Percentiles rank a stretch among this genome's conserved stretches.
phyloP scores from a whole-genome alignment of 2,888 invertebrate species.

The Tinea pellionella region DNA sequence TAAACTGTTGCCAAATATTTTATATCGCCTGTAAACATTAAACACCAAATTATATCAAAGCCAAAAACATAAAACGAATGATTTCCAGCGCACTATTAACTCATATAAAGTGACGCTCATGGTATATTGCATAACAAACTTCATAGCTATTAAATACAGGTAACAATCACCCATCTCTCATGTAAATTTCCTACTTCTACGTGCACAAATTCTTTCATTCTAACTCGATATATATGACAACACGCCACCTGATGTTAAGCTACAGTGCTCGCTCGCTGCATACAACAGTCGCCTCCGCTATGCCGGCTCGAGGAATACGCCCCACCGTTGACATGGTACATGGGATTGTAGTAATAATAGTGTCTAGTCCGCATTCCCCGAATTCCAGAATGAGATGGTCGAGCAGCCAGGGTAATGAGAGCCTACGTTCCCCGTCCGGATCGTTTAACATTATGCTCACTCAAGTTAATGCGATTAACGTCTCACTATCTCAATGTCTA shows the following conservation, averaged over 20 bases:
- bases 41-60: neutral
- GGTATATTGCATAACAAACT: too few species aligned
- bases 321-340: too few species aligned
- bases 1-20: neutral
- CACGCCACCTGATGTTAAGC: too few species aligned
- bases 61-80: neutral
- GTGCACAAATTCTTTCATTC: too few species aligned
- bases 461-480: constrained; percentile 34
- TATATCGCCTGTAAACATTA: neutral
- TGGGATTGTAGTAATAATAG: neutral
- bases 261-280: too few species aligned
- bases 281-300: too few species aligned
- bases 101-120: neutral
- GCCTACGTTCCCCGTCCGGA: constrained; percentile 29
- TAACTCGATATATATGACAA: too few species aligned
- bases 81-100: neutral
- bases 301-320: too few species aligned
- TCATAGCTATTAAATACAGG: too few species aligned
- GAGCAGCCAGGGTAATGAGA: constrained; percentile 18
- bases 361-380: neutral
- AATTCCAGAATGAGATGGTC: neutral
- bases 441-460: constrained; percentile 28
- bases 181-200: too few species aligned
- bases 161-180: too few species aligned
- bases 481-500: constrained; percentile 21